Base-by-base conservation (phyloP, 2,888 invertebrate species). In the Eristalinus aeneus region DNA sequence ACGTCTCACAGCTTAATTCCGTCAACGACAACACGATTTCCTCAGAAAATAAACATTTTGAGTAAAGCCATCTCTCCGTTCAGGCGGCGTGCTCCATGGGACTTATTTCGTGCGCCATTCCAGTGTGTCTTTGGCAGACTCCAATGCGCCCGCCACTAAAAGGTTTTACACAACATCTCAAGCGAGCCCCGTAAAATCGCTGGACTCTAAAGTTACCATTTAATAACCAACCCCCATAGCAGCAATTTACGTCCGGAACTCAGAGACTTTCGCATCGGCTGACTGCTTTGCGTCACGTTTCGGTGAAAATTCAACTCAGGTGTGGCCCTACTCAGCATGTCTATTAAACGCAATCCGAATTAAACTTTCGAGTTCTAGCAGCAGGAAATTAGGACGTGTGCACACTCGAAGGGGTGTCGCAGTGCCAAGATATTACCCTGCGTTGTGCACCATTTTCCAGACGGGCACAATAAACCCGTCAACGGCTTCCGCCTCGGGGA, bases 311-410 rank as follows among this genome's bases (percentile, higher is more conserved):
- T 60, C 23, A 53, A 16, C 60, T 58, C 58, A 58, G 56, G 64
- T 60, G n/a, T 6, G 32, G 46, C 67, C 31, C 60, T 36, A 39
- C n/a, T 32, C 60, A 32, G 67, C 32, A 34, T 12, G 32, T 60
- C 67, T 34, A 75, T 67, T 46, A 32, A 69, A 46, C n/a, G n/a
- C 46, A 67, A 46, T 68, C 23, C 32, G 53, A 68, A 75, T 61
- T 75, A 46, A 60, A 60, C 60, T 27, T 74, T 9, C 22, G 72
- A n/a, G 12, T 54, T 20, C 22, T 9, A 16, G 23, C 20, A 12
- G 27, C 27, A 27, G 34, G 31, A 23, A 64, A 23, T 65, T 32
- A 36, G 34, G 0, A 46, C 32, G 27, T 23, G 16, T 5, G 16
- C 27, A 20, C 20, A 56, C 11, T 16, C 16, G 12, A 10, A 10